These are phyloP conservation scores for Adoxophyes honmai DNA, from an alignment of 1,140 invertebrate genomes.

Conservation along the genomic window DNA sequence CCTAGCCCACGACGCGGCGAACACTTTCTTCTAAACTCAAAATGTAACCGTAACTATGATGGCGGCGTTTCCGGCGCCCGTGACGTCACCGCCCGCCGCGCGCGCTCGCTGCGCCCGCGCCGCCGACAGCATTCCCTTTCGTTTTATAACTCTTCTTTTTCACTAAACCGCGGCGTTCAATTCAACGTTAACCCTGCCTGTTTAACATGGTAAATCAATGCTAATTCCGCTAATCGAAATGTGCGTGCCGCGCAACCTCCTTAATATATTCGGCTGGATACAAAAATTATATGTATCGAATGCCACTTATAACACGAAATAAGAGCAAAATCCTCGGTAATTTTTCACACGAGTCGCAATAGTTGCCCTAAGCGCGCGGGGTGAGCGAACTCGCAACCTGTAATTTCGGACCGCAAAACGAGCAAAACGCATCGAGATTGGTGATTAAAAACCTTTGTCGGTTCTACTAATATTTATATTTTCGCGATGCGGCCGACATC, in stretches of 20 bases:
- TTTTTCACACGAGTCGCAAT: constrained; percentile 73
- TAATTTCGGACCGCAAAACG: constrained; percentile 75
- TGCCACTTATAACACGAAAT: constrained; percentile 63
- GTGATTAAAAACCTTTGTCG: constrained; percentile 77
- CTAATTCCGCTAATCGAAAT: constrained; percentile 30
- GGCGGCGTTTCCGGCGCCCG: constrained; percentile 72
- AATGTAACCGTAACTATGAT: constrained; percentile 74
- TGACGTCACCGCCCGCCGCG: constrained; percentile 71
- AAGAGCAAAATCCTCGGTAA: constrained; percentile 66
- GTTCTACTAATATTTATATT: constrained; percentile 77
- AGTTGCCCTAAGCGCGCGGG: constrained; percentile 70
- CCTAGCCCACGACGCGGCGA: constrained; percentile 58
- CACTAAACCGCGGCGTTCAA: constrained; percentile 5
- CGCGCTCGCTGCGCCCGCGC: constrained; percentile 31
- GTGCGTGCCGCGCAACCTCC: constrained; percentile 31
- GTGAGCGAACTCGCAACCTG: constrained; percentile 71
- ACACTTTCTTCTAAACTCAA: constrained; percentile 73
- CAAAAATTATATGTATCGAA: constrained; percentile 68
- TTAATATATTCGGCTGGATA: constrained; percentile 53
- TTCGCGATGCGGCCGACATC: constrained; percentile 71
- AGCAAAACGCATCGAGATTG: constrained; percentile 68
- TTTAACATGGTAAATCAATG: constrained; percentile 19
- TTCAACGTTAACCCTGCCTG: neutral
- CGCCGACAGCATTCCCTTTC: constrained; percentile 45
- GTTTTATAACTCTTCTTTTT: constrained; percentile 57